Evolutionary conservation across 2,797 vertebrate species (phyloP), one percentile per base, ranked within the genome.

Genomic region (Echiichthys vipera): DNA sequence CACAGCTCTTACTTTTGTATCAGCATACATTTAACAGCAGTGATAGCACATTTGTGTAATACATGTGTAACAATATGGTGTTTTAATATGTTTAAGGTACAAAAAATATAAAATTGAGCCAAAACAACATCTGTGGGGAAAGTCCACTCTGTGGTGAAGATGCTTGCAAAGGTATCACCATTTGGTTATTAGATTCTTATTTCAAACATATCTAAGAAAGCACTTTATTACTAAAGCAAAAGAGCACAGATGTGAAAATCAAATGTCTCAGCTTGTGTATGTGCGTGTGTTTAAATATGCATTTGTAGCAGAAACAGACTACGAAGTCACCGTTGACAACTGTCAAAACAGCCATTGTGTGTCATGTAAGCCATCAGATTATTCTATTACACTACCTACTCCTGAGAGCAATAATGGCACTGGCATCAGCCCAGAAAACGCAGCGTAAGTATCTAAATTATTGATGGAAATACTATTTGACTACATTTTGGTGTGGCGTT

Each of bases 71-170:
- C 14, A 29, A 32, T 58, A 11, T 71, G 0, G 25, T 43, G 13
- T 70, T 65, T 73, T 55, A 17, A 62, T 65, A 22, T 67, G 2
- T 83, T 73, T n/a, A 71, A 84, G 78, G 0, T 30, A 0, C 0
- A 0, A 5, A 0, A 1, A 30, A 7, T 22, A 1, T 53, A 13
- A n/a, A 9, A 39, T 12, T 81, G 13, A 63, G 6, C 8, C 1
- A 32, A 12, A 12, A 18, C 0, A 0, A 0, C 12, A 3, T 22
- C 3, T 58, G 36, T 34, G 2, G 0, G 20, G 0, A 6, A 1
- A 1, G 0, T 4, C 0, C 0, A 14, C 0, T 0, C 1, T 18
- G 20, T 7, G 0, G 27, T 34, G 0, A 2, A 7, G 0, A 34
- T 0, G 0, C 0, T 7, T 80, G 74, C 42, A 0, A 2, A 45